Evolutionary conservation across 2,797 vertebrate genomes (phyloP), one percentile per base, ranked within the genome.

Genomic region (Anabacerthia variegaticeps): DNA sequence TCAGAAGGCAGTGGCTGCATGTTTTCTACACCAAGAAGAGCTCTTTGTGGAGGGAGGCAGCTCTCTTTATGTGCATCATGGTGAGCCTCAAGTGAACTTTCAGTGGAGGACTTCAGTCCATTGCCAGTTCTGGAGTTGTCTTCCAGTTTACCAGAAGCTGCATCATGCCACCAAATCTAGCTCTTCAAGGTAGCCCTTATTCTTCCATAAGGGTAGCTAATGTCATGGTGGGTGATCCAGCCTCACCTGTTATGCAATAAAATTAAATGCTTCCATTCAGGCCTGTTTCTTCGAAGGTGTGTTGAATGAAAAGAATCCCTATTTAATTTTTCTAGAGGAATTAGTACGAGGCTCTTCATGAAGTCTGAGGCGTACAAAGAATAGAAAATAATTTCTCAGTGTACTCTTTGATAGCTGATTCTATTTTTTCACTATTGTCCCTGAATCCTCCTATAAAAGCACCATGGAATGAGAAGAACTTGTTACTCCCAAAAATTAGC

Each of bases 21-120:
- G 66, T 54, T 76, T 79, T 52, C 51, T 85, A 22, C 36, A 10
- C 17, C 46, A 37, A 23, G 46, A 30, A 48, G 32, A 67, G 19
- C 14, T 66, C 19, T 56, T 54, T 0, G 0, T 19, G n/a, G 18
- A 62, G 10, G 6, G 34, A 68, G 61, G 30, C 15, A 55, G 6
- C 7, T 76, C 46, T 48, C 22, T 32, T 52, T 41, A 16, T 8
- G 6, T 49, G 24, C 10, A 58, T 23, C 3, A 1, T 24, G 4
- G 10, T 39, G 19, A 61, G 27, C 10, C 0, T 2, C 65, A 52
- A 36, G 51, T 37, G 27, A 54, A 17, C 21, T 85, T 81, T 7
- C 9, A 71, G n/a, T 36, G 58, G 28, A 72, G 54, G 20, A 41
- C 28, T 37, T 87, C 18, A 20, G 32, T 73, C 34, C n/a, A 9